Evolutionary conservation across 1,140 invertebrate genomes (phyloP).

Genomic region (Dreissena polymorpha): DNA sequence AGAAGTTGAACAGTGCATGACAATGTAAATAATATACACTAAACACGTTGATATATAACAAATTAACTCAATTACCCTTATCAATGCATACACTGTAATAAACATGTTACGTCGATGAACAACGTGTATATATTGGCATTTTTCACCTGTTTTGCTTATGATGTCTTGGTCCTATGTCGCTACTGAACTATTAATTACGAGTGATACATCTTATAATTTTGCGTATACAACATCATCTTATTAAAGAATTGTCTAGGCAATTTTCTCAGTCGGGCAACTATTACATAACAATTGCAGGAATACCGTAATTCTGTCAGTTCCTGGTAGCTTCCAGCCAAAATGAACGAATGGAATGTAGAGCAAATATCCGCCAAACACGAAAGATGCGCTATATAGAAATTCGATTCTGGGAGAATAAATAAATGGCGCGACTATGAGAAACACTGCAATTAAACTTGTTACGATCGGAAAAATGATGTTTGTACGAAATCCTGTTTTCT

Average conservation of each 20-base stretch:
- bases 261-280: slow-evolving; percentile 16
- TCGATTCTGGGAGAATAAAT: slow-evolving; percentile 28
- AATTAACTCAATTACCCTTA: no score
- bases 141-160: no score
- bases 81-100: no score
- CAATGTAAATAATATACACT: no score
- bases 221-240: no score
- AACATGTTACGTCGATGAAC: no score
- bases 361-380: neutral
- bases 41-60: no score
- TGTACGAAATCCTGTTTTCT: neutral
- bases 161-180: no score
- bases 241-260: neutral
- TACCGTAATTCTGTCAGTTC: slow-evolving; percentile 3
- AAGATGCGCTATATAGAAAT: slow-evolving; percentile 23
- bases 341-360: slow-evolving; percentile 30
- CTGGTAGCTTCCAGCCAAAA: slow-evolving; percentile 6
- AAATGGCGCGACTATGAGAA: slow-evolving; percentile 31
- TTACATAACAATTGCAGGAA: slow-evolving; percentile 26
- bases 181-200: no score
- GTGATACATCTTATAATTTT: no score
- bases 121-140: no score
- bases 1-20: no score
- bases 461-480: slow-evolving; percentile 24
- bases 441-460: neutral